Percentiles rank a stretch among this genome's conserved stretches.
phyloP scores from a whole-genome alignment of 1,140 invertebrate genomes.

The Tenebrio molitor region DNA sequence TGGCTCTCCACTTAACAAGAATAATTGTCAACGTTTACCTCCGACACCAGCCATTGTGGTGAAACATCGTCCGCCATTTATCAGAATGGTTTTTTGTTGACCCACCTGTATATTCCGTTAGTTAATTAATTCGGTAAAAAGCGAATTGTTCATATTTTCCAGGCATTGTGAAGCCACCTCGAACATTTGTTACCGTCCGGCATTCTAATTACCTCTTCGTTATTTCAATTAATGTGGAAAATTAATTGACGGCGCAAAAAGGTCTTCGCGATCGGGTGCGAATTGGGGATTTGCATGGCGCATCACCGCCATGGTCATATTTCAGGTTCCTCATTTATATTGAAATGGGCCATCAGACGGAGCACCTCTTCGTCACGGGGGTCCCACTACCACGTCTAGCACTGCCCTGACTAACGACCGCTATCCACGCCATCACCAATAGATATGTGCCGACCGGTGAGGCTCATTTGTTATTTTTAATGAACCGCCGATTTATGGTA shows the following conservation, averaged over 20 bases:
- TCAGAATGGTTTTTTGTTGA: too few relatives aligned
- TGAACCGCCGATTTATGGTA: conserved; percentile 55
- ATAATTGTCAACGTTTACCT: too few relatives aligned
- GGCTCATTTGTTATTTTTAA: conserved; percentile 56
- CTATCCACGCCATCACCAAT: conserved; percentile 52
- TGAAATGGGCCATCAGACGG: conserved; percentile 42
- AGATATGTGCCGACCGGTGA: conserved; percentile 39
- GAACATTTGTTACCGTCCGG: conserved; percentile 9
- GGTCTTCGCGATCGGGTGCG: too few relatives aligned
- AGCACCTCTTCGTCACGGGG: conserved; percentile 28
- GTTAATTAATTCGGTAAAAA: conserved; percentile 13
- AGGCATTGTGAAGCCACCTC: conserved; percentile 9
- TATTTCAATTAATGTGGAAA: conserved; percentile 18
- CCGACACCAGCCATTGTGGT: too few relatives aligned
- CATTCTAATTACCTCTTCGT: conserved; percentile 1
- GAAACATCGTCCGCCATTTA: too few relatives aligned
- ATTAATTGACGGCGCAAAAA: too few relatives aligned
- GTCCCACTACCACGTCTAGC: conserved; percentile 40
- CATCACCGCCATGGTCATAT: conserved; percentile 27
- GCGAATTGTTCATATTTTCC: background rate
- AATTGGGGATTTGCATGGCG: conserved; percentile 20
- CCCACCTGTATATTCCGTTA: too few relatives aligned
- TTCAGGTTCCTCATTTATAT: conserved; percentile 51
- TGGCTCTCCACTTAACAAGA: too few relatives aligned
- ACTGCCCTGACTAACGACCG: conserved; percentile 51